Conservation (phyloP, 2,888 invertebrate species). For the Idaea straminata region DNA sequence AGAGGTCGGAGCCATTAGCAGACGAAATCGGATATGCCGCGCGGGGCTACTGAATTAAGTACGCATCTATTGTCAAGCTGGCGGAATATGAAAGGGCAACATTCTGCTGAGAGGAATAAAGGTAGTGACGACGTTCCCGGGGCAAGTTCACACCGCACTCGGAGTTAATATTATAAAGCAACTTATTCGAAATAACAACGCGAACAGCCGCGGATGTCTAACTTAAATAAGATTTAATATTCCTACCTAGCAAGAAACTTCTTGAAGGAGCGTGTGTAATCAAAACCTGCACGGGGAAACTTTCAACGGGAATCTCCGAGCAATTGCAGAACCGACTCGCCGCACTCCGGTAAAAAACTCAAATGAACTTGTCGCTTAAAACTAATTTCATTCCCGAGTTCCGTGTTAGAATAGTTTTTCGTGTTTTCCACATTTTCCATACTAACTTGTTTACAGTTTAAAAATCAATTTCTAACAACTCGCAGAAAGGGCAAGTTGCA, state of each 20-base stretch:
- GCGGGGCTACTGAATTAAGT: constrained; percentile 38
- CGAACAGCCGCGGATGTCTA: constrained; percentile 72
- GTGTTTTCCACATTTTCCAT: constrained; percentile 59
- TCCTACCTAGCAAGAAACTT: constrained; percentile 75
- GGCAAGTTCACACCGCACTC: constrained; percentile 47
- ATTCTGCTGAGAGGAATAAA: constrained; percentile 42
- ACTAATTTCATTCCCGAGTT: constrained; percentile 77
- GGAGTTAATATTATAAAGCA: constrained; percentile 62
- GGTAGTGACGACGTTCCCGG: constrained; percentile 58
- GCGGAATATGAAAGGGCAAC: constrained; percentile 42
- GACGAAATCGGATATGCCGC: constrained; percentile 37
- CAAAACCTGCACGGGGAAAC: constrained; percentile 75
- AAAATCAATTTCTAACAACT: constrained; percentile 74
- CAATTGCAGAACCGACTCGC: constrained; percentile 67
- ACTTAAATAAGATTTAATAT: constrained; percentile 81
- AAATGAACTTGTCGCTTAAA: constrained; percentile 78
- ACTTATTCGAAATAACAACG: constrained; percentile 78
- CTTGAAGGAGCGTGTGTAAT: constrained; percentile 77
- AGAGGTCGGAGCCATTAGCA: constrained; percentile 42
- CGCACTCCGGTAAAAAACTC: constrained; percentile 63
- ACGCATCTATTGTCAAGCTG: constrained; percentile 32
- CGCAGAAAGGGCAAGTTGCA: constrained; percentile 61
- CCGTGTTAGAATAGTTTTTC: constrained; percentile 72
- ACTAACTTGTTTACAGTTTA: constrained; percentile 68
- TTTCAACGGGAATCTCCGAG: constrained; percentile 69